A percentile compares a stretch with the other conserved stretches of the same genome.
phyloP scores from a whole-genome alignment of 2,797 vertebrate genomes.

The Falco cherrug region DNA sequence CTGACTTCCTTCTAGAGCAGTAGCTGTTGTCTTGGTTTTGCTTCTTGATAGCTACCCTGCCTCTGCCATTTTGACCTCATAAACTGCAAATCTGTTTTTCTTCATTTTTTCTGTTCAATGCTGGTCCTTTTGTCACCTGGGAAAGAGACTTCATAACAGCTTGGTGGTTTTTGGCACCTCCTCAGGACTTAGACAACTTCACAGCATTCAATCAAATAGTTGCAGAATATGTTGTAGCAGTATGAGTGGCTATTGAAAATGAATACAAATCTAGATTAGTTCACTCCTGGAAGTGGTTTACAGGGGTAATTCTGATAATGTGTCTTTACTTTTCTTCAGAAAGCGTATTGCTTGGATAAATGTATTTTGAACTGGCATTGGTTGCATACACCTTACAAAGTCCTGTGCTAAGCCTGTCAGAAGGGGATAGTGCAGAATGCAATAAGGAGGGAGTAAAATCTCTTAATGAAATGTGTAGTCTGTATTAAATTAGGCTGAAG shows the following conservation, averaged over 20 bases:
- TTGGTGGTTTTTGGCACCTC: background rate
- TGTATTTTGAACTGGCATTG: background rate
- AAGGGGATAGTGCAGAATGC: background rate
- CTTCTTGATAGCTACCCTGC: background rate
- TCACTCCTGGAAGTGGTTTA: background rate
- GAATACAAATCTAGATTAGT: background rate
- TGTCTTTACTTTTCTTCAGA: background rate
- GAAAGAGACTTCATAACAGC: background rate
- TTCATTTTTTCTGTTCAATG: background rate
- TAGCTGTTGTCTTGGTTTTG: background rate
- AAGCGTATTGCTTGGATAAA: background rate
- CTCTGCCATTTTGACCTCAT: background rate
- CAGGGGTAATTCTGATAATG: background rate
- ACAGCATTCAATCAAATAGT: background rate
- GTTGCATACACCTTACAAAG: background rate
- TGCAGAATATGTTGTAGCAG: background rate
- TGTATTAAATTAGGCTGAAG: background rate
- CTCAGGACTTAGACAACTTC: background rate
- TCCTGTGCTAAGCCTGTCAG: background rate
- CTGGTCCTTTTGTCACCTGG: background rate
- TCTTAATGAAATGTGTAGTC: background rate
- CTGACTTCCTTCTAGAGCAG: background rate
- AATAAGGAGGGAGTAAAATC: background rate
- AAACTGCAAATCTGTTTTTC: background rate
- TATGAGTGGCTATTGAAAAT: background rate